Conservation (phyloP, 2,113 vertebrate genomes). For the Catagonus wagneri region DNA sequence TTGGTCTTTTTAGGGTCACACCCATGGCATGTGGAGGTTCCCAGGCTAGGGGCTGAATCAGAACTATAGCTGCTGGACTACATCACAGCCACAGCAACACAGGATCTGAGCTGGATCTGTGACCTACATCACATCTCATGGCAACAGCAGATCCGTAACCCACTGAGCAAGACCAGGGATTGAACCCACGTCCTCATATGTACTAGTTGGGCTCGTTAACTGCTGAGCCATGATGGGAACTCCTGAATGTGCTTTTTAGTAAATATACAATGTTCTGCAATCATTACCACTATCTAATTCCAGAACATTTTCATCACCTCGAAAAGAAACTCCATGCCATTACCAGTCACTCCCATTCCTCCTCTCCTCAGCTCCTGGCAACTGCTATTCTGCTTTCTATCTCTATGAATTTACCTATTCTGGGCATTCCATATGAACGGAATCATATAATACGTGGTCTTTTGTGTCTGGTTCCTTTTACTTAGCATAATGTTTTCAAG, state of each 20-base stretch:
- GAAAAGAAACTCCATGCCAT: conserved; percentile 21
- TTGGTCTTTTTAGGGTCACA: too few species aligned
- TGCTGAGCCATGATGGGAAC: too few species aligned
- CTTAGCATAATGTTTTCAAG: conserved; percentile 37
- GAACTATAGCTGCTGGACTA: too few species aligned
- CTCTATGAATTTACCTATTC: conserved; percentile 27
- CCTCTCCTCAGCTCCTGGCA: background rate
- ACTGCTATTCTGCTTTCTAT: background rate
- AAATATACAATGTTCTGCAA: background rate
- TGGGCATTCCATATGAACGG: conserved; percentile 43
- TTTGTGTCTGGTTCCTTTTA: conserved; percentile 22
- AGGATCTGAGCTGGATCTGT: too few species aligned
- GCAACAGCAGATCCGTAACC: too few species aligned
- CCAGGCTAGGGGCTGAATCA: too few species aligned
- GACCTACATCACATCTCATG: too few species aligned
- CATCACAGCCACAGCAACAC: too few species aligned
- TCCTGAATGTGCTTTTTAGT: conserved; percentile 28
- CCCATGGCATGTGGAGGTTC: too few species aligned
- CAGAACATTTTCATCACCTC: conserved; percentile 61
- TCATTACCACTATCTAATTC: conserved; percentile 34
- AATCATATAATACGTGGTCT: background rate
- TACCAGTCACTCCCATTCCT: background rate
- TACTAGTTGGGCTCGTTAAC: too few species aligned
- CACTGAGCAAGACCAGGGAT: too few species aligned
- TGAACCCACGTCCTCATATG: too few species aligned